phyloP scores from a whole-genome alignment of 2,888 invertebrate genomes.

The Trissolcus japonicus region DNA sequence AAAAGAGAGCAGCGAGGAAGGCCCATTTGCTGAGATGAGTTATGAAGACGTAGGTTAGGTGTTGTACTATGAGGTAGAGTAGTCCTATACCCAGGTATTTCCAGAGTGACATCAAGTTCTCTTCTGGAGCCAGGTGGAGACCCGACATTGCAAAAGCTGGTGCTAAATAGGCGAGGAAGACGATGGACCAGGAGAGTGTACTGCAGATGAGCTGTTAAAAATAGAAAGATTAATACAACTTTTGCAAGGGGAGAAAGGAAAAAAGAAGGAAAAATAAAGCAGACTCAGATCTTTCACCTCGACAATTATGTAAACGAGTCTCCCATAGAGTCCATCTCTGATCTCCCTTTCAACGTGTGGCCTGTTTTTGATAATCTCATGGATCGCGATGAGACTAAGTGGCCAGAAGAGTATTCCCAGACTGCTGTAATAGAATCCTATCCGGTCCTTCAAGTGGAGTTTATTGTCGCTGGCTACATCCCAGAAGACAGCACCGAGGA shows the following conservation, averaged over 20 bases:
- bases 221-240: not conserved
- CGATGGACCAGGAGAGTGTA: constrained; percentile 85
- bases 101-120: constrained; percentile 71
- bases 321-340: constrained; percentile 86
- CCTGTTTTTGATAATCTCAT: constrained; percentile 76
- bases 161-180: constrained; percentile 90
- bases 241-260: not conserved
- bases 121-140: constrained; percentile 79
- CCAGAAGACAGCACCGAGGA: constrained; percentile 93
- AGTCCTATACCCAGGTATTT: constrained; percentile 69
- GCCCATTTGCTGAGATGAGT: constrained; percentile 71
- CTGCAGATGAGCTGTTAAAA: constrained; percentile 84
- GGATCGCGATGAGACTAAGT: constrained; percentile 75
- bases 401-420: constrained; percentile 89
- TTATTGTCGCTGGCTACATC: constrained; percentile 87
- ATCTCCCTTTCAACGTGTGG: constrained; percentile 87
- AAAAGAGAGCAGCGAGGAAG: constrained; percentile 66
- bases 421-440: constrained; percentile 91
- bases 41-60: constrained; percentile 69
- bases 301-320: constrained; percentile 86
- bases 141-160: constrained; percentile 94
- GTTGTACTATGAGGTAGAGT: constrained; percentile 70
- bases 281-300: constrained; percentile 79
- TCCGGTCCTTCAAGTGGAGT: constrained; percentile 84
- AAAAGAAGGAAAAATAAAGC: not conserved